Evolutionary conservation across 2,113 vertebrate genomes (phyloP), one percentile per base, ranked within the genome.

Genomic region (Cygnus atratus): DNA sequence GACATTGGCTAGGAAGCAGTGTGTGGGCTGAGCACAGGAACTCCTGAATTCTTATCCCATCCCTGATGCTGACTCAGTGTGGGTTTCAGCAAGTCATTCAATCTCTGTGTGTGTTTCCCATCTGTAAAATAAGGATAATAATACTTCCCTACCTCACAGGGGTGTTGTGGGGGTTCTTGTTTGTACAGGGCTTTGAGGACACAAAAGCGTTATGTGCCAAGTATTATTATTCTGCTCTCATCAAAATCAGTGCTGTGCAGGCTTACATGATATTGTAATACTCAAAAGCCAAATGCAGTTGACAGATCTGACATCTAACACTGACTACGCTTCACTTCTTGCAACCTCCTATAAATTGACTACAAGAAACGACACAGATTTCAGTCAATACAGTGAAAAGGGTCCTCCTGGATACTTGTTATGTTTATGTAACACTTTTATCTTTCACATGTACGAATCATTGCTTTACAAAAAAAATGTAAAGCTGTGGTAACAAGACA

Each of bases 1-100:
- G 98, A 97, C 98, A 98, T 97, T 98, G 93, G 37, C 83, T 94
- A 82, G 79, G 63, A 93, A 92, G 82, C 75, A 95, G 89, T 61
- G 25, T 48, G 84, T 48, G 84, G 63, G 62, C 65, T 66, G 18
- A 66, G 52, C 52, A 33, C 48, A 25, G 80, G 61, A 61, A 35
- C 44, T 54, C 52, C 90, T 70, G 48, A 87, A 48, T 68, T 93
- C 86, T 87, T 95, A 59, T 21, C 70, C 68, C 66, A 58, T 75
- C 50, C 59, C 62, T 91, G 59, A 79, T 88, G 77, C 90, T 96
- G 78, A 84, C 73, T 95, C 66, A 85, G 58, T 73, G 70, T 92
- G 87, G 65, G 82, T 93, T 95, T 90, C 35, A 9, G 50, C 82
- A 91, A 86, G 68, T 93, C 80, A 78, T 92, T 94, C 85, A 90